Percentiles rank a stretch among this genome's conserved stretches.
These are phyloP conservation scores for Anhinga rufa DNA, from an alignment of 2,113 vertebrate genomes.

Conservation along the genomic window DNA sequence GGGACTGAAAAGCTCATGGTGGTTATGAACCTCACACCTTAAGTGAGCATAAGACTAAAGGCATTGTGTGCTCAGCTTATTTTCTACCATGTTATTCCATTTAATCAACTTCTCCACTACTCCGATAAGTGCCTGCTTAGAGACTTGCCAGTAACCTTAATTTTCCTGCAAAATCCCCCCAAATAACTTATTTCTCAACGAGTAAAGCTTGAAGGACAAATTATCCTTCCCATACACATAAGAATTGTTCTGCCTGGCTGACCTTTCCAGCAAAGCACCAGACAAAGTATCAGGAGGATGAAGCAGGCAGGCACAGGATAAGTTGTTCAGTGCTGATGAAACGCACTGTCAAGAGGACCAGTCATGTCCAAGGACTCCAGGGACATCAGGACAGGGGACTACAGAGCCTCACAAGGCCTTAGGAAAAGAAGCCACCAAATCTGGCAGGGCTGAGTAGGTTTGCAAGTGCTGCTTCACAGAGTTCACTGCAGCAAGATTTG, in stretches of 20 bases:
- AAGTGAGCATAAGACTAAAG: background rate
- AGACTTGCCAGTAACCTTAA: conserved; percentile 19
- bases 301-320: background rate
- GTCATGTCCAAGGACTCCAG: background rate
- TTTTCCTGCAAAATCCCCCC: conserved; percentile 18
- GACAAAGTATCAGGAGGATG: background rate
- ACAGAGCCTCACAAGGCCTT: background rate
- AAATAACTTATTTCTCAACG: conserved; percentile 34
- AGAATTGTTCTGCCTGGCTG: conserved; percentile 1
- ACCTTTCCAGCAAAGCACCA: background rate
- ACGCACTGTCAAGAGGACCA: background rate
- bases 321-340: background rate
- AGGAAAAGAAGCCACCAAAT: background rate
- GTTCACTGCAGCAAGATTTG: background rate
- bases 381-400: background rate
- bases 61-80: background rate
- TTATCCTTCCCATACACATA: background rate
- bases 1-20: background rate
- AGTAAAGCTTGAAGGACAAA: conserved; percentile 52
- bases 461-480: background rate
- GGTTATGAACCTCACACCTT: background rate
- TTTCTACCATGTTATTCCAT: conserved; percentile 9
- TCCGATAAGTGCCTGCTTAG: background rate
- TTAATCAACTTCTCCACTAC: conserved; percentile 26
- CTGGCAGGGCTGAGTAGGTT: background rate